Base-by-base conservation (phyloP, 2,888 invertebrate genomes). In the Lasioglossum calceatum region DNA sequence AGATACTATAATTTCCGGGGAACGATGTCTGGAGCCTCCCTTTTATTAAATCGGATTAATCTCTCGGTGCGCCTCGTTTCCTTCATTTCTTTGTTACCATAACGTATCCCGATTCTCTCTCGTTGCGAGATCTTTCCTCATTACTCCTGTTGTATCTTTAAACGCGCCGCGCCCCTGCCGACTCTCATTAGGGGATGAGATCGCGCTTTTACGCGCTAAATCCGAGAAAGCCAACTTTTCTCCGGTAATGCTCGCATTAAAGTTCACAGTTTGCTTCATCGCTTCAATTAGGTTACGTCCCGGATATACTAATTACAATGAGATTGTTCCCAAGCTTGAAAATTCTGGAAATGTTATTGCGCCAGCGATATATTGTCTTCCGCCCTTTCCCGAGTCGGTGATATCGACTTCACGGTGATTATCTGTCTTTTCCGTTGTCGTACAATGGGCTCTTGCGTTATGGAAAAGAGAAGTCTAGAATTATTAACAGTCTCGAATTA, bases 91-190 rank as follows among this genome's bases (percentile, higher is more conserved):
- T 85, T 80, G 79, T 81, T 84, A 77, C 50, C 71, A 27, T 76
- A 80, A 74, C 70, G 74, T 80, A 77, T 64, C 71, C 42, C 39
- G n/a, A 84, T 84, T 75, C 47, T 16, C 47, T 16, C 61, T 50
- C 27, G 61, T 58, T 67, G 47, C 73, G 44, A 47, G 77, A n/a
- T 50, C n/a, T 47, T 32, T 74, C 79, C 44, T 77, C 77, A 79
- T 85, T 85, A 85, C 79, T 75, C 39, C 76, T 64, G 64, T 75
- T 79, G 58, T 77, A 79, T 77, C 73, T 42, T 79, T 79, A 84
- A 84, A 83, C 71, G 72, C 44, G 61, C 61, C 61, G 61, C 61
- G 61, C 61, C 61, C 61, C 61, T 61, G 61, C 72, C 44, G 61
- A 16, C 2, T 79, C 76, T 72, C 75, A 79, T 85, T 85, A 85